Evolutionary conservation across 2,113 vertebrate genomes (phyloP).

Genomic region (Cyphomyrus plagiostoma): DNA sequence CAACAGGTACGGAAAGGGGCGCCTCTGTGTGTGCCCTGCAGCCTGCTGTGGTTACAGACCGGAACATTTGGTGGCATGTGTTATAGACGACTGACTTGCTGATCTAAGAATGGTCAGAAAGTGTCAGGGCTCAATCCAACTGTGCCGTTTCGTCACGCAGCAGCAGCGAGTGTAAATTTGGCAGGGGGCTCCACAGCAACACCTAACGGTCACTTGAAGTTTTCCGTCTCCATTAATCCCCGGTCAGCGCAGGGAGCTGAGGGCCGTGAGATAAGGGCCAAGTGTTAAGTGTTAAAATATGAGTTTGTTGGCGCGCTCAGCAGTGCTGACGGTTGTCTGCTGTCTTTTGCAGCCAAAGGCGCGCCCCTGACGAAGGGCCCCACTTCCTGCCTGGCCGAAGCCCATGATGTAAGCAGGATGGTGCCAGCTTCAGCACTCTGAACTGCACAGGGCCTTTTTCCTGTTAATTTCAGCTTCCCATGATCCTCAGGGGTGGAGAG

Average conservation of each 20-base stretch:
- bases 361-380: conserved; percentile 80
- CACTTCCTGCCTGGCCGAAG: conserved; percentile 59
- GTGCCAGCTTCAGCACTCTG: conserved; percentile 71
- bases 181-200: background rate
- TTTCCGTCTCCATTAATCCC: background rate
- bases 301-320: background rate
- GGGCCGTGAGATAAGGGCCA: background rate
- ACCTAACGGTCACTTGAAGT: background rate
- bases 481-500: conserved; percentile 90
- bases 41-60: background rate
- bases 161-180: background rate
- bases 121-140: background rate
- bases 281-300: background rate
- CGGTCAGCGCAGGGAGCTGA: background rate
- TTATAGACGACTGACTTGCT: background rate
- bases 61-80: background rate
- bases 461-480: conserved; percentile 81
- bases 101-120: background rate
- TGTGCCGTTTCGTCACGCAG: background rate
- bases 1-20: conserved; percentile 75
- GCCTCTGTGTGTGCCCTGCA: background rate
- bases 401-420: conserved; percentile 67
- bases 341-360: conserved; percentile 81
- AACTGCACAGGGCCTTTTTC: conserved; percentile 82
- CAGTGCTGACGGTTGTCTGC: background rate